These are phyloP conservation scores for Microtus richardsoni DNA, from an alignment of 2,113 vertebrate species.

Conservation along the genomic window DNA sequence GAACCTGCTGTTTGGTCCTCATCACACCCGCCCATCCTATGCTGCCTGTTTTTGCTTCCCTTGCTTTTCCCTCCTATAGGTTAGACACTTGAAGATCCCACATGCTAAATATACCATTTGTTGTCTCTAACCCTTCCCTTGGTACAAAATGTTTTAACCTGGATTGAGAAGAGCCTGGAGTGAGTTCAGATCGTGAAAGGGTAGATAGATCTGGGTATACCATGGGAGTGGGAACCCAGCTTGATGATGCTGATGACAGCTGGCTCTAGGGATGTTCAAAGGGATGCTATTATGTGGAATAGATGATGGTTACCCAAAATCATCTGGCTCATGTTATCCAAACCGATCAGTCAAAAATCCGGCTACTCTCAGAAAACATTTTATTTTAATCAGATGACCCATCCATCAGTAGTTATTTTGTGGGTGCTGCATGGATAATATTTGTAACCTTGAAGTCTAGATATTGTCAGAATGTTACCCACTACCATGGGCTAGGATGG, in stretches of 20 bases:
- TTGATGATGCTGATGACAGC: background rate
- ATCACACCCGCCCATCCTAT: background rate
- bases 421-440: background rate
- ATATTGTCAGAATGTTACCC: background rate
- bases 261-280: background rate
- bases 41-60: background rate
- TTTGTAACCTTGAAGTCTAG: background rate
- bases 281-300: background rate
- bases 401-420: background rate
- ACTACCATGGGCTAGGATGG: background rate
- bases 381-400: background rate
- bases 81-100: background rate
- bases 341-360: background rate
- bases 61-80: background rate
- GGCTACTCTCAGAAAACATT: background rate
- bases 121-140: background rate
- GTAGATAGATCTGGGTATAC: background rate
- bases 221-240: background rate
- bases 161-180: background rate
- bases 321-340: background rate
- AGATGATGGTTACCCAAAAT: background rate
- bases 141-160: background rate
- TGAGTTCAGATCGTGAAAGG: background rate
- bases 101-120: background rate
- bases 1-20: background rate